Conservation (phyloP, 2,797 vertebrate genomes). For the Enteromius unitaeniatus region DNA sequence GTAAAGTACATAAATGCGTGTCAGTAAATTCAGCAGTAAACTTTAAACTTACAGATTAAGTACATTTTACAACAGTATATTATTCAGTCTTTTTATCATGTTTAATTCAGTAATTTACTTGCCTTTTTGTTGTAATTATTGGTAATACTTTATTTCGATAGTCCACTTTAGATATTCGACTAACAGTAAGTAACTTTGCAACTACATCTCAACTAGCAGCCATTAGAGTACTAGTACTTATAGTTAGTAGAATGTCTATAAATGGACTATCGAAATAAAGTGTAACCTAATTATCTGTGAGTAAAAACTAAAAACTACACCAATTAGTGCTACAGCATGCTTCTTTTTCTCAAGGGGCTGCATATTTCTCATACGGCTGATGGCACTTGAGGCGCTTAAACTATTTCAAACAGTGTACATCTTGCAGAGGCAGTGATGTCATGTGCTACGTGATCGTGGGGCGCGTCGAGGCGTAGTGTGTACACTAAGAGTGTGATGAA, state of each 20-base stretch:
- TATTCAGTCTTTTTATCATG: background rate
- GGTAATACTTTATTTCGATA: background rate
- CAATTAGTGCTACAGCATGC: background rate
- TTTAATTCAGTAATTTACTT: background rate
- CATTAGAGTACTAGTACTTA: too few relatives aligned
- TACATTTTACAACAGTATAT: too few relatives aligned
- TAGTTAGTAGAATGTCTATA: too few relatives aligned
- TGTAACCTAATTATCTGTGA: background rate
- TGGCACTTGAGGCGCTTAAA: background rate
- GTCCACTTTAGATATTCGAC: too few relatives aligned
- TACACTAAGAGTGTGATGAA: conserved; percentile 24
- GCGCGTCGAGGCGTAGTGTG: background rate
- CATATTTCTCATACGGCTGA: conserved; percentile 1
- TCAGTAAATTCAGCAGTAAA: too few relatives aligned
- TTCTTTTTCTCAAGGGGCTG: background rate
- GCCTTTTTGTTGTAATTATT: background rate
- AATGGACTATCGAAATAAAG: too few relatives aligned
- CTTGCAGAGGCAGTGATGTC: background rate
- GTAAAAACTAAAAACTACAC: background rate
- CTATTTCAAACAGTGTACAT: background rate
- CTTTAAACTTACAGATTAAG: too few relatives aligned
- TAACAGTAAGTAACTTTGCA: too few relatives aligned
- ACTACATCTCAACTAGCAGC: too few relatives aligned
- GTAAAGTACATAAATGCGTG: too few relatives aligned
- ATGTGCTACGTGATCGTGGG: background rate